phyloP scores from a whole-genome alignment of 2,797 vertebrate species.

The Chaenodraco wilsoni region DNA sequence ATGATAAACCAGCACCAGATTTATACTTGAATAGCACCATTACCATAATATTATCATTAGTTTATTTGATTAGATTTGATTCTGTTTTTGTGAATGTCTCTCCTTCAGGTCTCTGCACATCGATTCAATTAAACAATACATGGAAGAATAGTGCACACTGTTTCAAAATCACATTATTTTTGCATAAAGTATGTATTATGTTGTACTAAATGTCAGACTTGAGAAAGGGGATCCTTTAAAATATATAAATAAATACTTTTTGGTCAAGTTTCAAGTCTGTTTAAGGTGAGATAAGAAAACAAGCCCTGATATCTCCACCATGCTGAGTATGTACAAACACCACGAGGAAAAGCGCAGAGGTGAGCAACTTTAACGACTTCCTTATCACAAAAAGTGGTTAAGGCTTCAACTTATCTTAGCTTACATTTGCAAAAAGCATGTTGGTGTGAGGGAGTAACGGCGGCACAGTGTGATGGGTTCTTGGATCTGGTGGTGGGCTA shows the following conservation, averaged over 20 bases:
- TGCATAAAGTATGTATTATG: too few relatives aligned
- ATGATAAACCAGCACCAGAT: slow-evolving; percentile 32
- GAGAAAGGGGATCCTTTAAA: not conserved
- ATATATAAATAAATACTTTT: too few relatives aligned
- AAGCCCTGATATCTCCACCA: slow-evolving; percentile 16
- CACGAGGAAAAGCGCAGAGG: slow-evolving; percentile 16
- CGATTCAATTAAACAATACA: slow-evolving; percentile 2
- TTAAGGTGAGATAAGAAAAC: slow-evolving; percentile 21
- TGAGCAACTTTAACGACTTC: slow-evolving; percentile 3
- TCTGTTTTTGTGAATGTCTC: too few relatives aligned
- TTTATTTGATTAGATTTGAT: not conserved
- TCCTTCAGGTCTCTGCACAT: not conserved
- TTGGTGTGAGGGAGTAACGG: not conserved
- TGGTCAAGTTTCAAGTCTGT: slow-evolving; percentile 2
- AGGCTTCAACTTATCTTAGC: slow-evolving; percentile 6
- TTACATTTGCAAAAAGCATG: slow-evolving; percentile 5
- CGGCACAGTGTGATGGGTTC: not conserved
- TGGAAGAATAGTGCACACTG: too few relatives aligned
- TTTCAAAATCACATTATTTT: too few relatives aligned
- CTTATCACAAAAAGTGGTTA: slow-evolving; percentile 14
- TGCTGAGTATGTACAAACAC: slow-evolving; percentile 16
- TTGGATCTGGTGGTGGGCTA: not conserved
- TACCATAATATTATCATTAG: slow-evolving; percentile 21
- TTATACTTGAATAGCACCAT: slow-evolving; percentile 38
- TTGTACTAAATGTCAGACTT: not conserved